Base-by-base conservation (phyloP, 2,888 invertebrate species). In the Sinelater perroti region DNA sequence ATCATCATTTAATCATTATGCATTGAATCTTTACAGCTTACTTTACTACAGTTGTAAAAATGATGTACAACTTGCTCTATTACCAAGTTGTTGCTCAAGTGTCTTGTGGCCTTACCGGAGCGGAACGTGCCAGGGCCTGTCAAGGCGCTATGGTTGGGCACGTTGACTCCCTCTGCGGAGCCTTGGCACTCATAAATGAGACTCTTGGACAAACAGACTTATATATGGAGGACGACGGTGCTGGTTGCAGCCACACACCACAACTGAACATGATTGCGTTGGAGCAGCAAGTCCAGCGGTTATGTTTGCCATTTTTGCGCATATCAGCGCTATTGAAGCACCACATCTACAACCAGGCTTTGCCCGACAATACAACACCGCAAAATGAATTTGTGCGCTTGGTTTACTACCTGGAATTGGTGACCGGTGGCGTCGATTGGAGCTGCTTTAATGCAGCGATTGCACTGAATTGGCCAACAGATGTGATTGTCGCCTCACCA, bases 11-110 rank as follows among this genome's bases (percentile, higher is more conserved):
- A 31, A 24, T 5, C 7, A 24, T 24, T 24, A 5, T 24, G 5
- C 7, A 24, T n/a, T 24, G 24, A 24, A 5, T 58, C 62, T 53
- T 80, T 81, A 1, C 83, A 95, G 95, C 89, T 46, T 94, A 94
- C 76, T 95, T 92, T 80, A 90, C 90, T 1, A 89, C 90, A 73
- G 87, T 95, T 70, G 91, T 95, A 1, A 90, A 91, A 75, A 88
- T 91, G 63, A 83, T 95, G 64, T 97, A 93, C 82, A 93, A 95
- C 76, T 83, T 96, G 62, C 82, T 90, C 59, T 95, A 93, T 80
- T 90, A 95, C 77, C 95, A 96, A 83, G 88, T 93, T 40, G 85
- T 95, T 62, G 85, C 90, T 49, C 91, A 92, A 78, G 81, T 94
- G 61, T 86, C 88, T 51, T 88, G 89, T 62, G 83, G 82, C 62